Evolutionary conservation across 2,113 vertebrate species (phyloP).

Genomic region (Hymenochirus boettgeri): DNA sequence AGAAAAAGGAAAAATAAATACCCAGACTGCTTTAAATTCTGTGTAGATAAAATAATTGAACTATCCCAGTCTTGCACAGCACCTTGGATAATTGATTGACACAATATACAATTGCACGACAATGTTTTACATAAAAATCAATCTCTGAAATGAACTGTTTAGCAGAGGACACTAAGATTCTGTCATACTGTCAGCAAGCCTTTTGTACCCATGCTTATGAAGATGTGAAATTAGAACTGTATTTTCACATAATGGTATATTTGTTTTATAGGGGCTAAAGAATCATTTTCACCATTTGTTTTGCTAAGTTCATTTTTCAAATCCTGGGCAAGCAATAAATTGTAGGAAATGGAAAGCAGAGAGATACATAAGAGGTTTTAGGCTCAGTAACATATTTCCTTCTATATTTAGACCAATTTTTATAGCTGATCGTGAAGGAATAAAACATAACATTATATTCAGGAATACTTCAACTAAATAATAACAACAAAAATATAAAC

Average conservation of each 20-base stretch:
- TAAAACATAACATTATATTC: too few species aligned
- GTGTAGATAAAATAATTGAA: conserved; percentile 15
- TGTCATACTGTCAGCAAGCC: neutral
- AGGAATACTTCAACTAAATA: too few species aligned
- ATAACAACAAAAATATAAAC: too few species aligned
- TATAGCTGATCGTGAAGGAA: too few species aligned
- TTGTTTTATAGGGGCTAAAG: too few species aligned
- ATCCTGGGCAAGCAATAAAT: too few species aligned
- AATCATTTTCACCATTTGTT: too few species aligned
- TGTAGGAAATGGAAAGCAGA: too few species aligned
- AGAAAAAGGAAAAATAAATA: conserved; percentile 24
- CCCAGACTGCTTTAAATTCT: conserved; percentile 19
- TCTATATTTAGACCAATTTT: too few species aligned
- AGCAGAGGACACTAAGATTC: conserved; percentile 25
- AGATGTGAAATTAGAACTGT: neutral
- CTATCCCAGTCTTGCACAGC: conserved; percentile 14
- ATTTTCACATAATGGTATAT: neutral
- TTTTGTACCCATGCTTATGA: neutral
- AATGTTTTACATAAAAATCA: conserved; percentile 37
- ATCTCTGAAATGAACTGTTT: conserved; percentile 26
- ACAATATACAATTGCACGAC: conserved; percentile 33
- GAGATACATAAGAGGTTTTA: too few species aligned
- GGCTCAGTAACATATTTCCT: too few species aligned
- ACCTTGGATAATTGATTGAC: conserved; percentile 37
- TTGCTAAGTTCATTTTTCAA: too few species aligned